Conservation (phyloP, 1,140 invertebrate genomes). For the Euwallacea fornicatus region DNA sequence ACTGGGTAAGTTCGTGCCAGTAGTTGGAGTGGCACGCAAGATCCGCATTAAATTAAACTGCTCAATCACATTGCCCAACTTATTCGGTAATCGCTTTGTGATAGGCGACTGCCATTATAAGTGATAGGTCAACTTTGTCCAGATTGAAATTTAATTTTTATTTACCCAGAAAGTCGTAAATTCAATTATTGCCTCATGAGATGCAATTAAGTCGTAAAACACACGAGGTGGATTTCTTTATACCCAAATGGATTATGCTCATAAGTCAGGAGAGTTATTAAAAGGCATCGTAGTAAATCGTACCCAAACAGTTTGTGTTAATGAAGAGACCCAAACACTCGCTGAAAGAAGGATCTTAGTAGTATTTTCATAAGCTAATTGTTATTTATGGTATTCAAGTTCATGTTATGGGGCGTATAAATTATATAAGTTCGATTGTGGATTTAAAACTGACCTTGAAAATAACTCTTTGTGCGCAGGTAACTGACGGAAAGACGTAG, state of each 20-base stretch:
- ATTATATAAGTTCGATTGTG: not conserved
- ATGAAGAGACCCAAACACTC: conserved; percentile 18
- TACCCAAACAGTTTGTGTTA: conserved; percentile 21
- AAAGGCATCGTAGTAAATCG: conserved; percentile 27
- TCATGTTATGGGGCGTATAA: not conserved
- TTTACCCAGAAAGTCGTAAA: not conserved
- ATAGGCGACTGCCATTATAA: conserved; percentile 17
- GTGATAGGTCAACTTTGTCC: conserved; percentile 16
- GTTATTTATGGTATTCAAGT: conserved; percentile 25
- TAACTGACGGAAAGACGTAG: conserved; percentile 96
- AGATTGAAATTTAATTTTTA: not conserved
- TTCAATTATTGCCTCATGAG: too few species aligned
- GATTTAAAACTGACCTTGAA: conserved; percentile 77
- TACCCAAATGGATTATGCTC: not conserved
- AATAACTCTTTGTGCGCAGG: conserved; percentile 97
- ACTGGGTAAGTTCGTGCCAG: conserved; percentile 28
- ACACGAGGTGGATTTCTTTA: too few species aligned
- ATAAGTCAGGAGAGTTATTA: conserved; percentile 28
- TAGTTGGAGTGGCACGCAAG: conserved; percentile 20
- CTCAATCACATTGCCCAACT: conserved; percentile 29
- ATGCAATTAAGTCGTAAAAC: too few species aligned
- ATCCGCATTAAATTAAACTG: conserved; percentile 29
- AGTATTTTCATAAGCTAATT: conserved; percentile 24
- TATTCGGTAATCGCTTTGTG: conserved; percentile 29
- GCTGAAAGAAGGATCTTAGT: conserved; percentile 16